Evolutionary conservation across 2,113 vertebrate species (phyloP).

Genomic region (Ochotona curzoniae): DNA sequence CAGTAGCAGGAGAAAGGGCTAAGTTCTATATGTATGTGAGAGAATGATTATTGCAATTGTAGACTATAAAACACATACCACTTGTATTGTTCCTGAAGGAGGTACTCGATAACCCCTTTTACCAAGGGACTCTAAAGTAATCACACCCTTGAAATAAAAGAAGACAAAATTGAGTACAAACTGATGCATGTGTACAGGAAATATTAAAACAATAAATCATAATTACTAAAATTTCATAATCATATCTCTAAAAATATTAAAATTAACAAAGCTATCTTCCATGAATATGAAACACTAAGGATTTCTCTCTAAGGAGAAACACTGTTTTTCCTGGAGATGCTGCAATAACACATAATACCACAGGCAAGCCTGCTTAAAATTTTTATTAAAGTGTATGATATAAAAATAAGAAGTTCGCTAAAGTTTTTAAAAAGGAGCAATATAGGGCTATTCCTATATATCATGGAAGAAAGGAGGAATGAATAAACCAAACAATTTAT

Average conservation of each 20-base stretch:
- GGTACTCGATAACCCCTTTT: constrained; percentile 99
- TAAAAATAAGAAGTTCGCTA: background rate
- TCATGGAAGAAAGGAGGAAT: background rate
- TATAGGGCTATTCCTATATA: background rate
- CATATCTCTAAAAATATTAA: constrained; percentile 50
- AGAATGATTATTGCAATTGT: constrained; percentile 82
- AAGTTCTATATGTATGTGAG: constrained; percentile 79
- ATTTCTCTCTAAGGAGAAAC: background rate
- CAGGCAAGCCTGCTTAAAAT: background rate
- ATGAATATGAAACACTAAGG: background rate
- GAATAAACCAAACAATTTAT: background rate
- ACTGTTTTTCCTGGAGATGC: background rate
- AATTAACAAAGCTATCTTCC: constrained; percentile 38
- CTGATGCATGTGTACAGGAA: background rate
- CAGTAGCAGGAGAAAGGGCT: constrained; percentile 81
- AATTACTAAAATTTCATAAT: constrained; percentile 33
- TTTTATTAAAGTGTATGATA: constrained; percentile 13
- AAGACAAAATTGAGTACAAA: constrained; percentile 73
- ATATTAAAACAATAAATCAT: constrained; percentile 39
- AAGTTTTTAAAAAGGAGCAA: background rate
- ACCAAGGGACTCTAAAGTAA: constrained; percentile 98
- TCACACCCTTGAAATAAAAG: constrained; percentile 92
- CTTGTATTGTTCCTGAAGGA: constrained; percentile 99
- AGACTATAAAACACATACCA: constrained; percentile 91
- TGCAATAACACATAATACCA: background rate